phyloP scores from a whole-genome alignment of 2,113 vertebrate genomes.

The Pseudorasbora parva region DNA sequence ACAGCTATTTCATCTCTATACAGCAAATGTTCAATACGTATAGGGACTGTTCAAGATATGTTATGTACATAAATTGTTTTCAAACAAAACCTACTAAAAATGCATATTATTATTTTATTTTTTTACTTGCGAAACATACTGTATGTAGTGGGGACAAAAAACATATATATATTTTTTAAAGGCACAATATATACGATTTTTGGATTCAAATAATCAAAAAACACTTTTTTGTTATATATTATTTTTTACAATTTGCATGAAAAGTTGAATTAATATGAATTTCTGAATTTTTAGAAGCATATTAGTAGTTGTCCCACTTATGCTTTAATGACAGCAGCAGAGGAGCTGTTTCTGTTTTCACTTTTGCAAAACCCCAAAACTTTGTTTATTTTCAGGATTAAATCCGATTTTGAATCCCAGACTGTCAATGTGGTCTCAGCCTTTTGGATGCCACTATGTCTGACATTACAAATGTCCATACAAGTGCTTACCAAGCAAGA shows the following conservation, averaged over 20 bases:
- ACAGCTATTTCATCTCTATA: not conserved
- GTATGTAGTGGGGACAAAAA: too few species aligned
- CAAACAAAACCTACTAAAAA: not conserved
- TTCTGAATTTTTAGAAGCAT: not conserved
- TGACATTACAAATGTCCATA: not conserved
- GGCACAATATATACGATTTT: too few species aligned
- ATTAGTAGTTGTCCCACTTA: not conserved
- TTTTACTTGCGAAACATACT: not conserved
- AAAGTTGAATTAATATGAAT: not conserved
- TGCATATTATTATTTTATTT: not conserved
- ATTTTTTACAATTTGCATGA: not conserved
- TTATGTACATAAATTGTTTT: not conserved
- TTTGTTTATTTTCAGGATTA: not conserved
- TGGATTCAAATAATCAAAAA: too few species aligned
- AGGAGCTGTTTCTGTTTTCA: not conserved
- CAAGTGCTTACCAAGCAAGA: not conserved
- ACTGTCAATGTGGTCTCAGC: not conserved
- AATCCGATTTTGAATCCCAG: not conserved
- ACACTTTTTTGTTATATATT: too few species aligned
- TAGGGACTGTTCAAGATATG: not conserved
- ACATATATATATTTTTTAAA: too few species aligned
- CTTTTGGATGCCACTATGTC: not conserved
- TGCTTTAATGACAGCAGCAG: not conserved
- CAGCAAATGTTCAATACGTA: not conserved
- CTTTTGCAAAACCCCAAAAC: not conserved